phyloP scores from a whole-genome alignment of 2,888 invertebrate species.

The Argyresthia goedartella region DNA sequence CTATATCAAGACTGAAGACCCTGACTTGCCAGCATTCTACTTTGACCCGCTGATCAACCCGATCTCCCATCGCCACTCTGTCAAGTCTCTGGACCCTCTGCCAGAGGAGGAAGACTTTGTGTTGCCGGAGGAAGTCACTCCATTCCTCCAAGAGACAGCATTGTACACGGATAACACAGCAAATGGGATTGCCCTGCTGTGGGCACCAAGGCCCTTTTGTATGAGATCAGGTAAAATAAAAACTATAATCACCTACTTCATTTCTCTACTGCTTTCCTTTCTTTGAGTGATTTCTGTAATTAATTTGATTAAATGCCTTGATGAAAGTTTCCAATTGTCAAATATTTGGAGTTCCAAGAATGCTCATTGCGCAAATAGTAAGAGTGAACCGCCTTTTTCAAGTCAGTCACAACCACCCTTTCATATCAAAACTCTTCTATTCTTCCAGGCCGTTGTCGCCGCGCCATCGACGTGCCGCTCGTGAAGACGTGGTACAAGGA shows the following conservation, averaged over 20 bases:
- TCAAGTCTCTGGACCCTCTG: slow-evolving; percentile 86
- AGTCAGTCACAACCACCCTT: too few relatives aligned
- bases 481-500: slow-evolving; percentile 98
- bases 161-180: slow-evolving; percentile 99
- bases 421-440: too few relatives aligned
- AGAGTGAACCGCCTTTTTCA: too few relatives aligned
- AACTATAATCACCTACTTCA: too few relatives aligned
- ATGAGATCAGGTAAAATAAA: slow-evolving; percentile 81
- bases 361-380: too few relatives aligned
- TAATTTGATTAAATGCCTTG: too few relatives aligned
- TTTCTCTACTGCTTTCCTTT: too few relatives aligned
- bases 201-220: slow-evolving; percentile 99
- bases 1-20: slow-evolving; percentile 99
- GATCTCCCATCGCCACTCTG: slow-evolving; percentile 93
- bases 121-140: slow-evolving; percentile 89
- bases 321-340: neutral
- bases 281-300: too few relatives aligned
- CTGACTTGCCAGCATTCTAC: slow-evolving; percentile 99
- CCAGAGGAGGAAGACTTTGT: slow-evolving; percentile 96
- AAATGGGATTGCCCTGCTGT: slow-evolving; percentile 95
- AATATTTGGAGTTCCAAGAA: too few relatives aligned
- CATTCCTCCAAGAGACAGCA: slow-evolving; percentile 94
- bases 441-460: slow-evolving; percentile 81
- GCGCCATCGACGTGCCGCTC: slow-evolving; percentile 97
- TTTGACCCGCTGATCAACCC: slow-evolving; percentile 99